These are phyloP conservation scores for Notodonta dromedarius DNA, from an alignment of 2,888 invertebrate genomes.

Conservation along the genomic window DNA sequence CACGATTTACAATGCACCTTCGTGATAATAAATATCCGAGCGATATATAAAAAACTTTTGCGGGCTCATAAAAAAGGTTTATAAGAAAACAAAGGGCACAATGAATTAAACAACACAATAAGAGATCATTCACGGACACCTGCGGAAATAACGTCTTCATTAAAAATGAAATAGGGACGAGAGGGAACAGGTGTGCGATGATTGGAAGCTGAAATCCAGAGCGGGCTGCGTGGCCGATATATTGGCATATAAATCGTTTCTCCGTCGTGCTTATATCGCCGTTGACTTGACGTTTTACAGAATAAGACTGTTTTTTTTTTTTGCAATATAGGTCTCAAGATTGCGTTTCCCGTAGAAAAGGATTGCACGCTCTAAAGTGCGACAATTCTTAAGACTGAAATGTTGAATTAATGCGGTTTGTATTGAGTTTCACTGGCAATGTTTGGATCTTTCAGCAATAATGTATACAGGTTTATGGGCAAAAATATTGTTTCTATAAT, in stretches of 20 bases:
- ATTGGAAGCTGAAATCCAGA: constrained; percentile 53
- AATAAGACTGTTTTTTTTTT: neutral
- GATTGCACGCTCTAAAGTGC: too few relatives aligned
- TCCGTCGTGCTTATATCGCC: neutral
- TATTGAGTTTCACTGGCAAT: too few relatives aligned
- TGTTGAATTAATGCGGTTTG: too few relatives aligned
- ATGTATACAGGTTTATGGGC: too few relatives aligned
- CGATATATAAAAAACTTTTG: constrained; percentile 22
- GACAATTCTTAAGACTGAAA: too few relatives aligned
- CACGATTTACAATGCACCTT: constrained; percentile 79
- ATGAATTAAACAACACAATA: constrained; percentile 81
- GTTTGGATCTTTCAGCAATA: too few relatives aligned
- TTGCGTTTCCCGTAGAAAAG: neutral
- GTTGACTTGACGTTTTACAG: neutral
- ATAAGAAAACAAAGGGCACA: constrained; percentile 81
- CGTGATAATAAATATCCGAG: constrained; percentile 70
- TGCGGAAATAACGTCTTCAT: constrained; percentile 80
- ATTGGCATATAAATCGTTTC: neutral
- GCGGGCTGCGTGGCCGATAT: neutral
- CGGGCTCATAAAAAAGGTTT: constrained; percentile 52
- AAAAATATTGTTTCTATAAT: too few relatives aligned
- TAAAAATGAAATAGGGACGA: constrained; percentile 66
- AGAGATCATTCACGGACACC: constrained; percentile 63
- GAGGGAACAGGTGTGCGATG: constrained; percentile 69
- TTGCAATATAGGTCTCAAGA: neutral